Evolutionary conservation across 92 coral and sea anemone genomes (phyloP).

Genomic region (Phenganax marumi): DNA sequence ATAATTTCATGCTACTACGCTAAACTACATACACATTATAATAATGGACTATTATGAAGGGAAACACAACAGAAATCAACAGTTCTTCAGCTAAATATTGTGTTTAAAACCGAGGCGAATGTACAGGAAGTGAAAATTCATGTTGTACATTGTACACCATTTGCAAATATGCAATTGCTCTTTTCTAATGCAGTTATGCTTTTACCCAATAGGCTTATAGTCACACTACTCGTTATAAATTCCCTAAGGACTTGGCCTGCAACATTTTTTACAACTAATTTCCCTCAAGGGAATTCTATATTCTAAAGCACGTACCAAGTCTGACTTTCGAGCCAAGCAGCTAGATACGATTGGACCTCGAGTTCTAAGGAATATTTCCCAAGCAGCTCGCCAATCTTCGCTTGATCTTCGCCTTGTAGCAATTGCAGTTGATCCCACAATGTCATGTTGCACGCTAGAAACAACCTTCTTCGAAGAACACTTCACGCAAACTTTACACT

Average conservation of each 20-base stretch:
- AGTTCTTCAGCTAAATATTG: too few relatives aligned
- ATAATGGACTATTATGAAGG: too few relatives aligned
- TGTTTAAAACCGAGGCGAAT: too few relatives aligned
- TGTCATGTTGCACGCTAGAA: constrained; percentile 24
- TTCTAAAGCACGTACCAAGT: constrained; percentile 60
- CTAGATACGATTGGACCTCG: constrained; percentile 70
- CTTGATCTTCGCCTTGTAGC: constrained; percentile 38
- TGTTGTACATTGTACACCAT: too few relatives aligned
- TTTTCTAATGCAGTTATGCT: not conserved
- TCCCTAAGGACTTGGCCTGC: not conserved
- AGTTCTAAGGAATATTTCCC: constrained; percentile 62
- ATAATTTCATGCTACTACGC: too few relatives aligned
- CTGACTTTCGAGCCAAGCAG: constrained; percentile 74
- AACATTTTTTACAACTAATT: not conserved
- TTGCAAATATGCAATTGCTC: not conserved
- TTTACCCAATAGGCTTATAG: not conserved
- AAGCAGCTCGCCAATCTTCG: constrained; percentile 30
- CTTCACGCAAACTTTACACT: not conserved
- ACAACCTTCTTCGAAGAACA: constrained; percentile 28
- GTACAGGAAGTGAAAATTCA: too few relatives aligned
- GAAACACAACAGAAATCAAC: too few relatives aligned
- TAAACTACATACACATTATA: too few relatives aligned
- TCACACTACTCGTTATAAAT: not conserved
- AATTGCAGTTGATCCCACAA: constrained; percentile 42
- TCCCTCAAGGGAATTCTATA: constrained; percentile 14